Evolutionary conservation across 2,888 invertebrate species (phyloP), one percentile per base, ranked within the genome.

Genomic region (Phortica magna): DNA sequence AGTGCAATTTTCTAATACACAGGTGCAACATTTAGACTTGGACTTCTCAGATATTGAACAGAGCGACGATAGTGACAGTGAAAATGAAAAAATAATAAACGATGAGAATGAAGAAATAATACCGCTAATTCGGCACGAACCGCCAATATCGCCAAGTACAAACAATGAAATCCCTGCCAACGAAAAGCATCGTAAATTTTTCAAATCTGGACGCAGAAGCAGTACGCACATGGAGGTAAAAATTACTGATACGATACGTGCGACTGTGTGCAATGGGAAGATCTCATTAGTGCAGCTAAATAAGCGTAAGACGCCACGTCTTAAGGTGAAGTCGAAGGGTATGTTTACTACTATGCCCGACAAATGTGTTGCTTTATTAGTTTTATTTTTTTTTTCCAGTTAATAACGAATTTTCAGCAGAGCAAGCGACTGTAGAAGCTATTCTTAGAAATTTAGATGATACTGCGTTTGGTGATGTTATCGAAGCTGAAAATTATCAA

Each of bases 361-460:
- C 31, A 59, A 59, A 9, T 59, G 22, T 59, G 59, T 19, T 31
- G 31, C 59, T n/a, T 41, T 3, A 53, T 48, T 17, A 12, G 2
- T n/a, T 48, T 59, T 74, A 71, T 70, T 78, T 39, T 68, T 48
- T 67, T 53, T 78, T 82, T 75, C 41, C 82, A 65, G 79, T 81
- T 43, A 86, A 83, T 0, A 86, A 87, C 68, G 85, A 84, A 73
- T 91, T 91, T 71, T 87, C 91, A 4, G 88, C 86, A 10, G 92
- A 91, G 77, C 91, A 91, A 77, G 91, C 90, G 17, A 90, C 87
- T 22, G 91, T 91, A 5, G 88, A 91, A 78, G 90, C 90, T 4
- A 91, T 91, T 53, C 80, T 91, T 2, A 89, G 90, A 39, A 90
- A 89, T 79, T 76, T 91, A 0, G 88, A 90, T 77, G 88, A 90